A percentile compares a stretch with the other conserved stretches of the same genome.
Conservation (phyloP, 2,113 vertebrate genomes). For the Trematocara stigmaticum region DNA sequence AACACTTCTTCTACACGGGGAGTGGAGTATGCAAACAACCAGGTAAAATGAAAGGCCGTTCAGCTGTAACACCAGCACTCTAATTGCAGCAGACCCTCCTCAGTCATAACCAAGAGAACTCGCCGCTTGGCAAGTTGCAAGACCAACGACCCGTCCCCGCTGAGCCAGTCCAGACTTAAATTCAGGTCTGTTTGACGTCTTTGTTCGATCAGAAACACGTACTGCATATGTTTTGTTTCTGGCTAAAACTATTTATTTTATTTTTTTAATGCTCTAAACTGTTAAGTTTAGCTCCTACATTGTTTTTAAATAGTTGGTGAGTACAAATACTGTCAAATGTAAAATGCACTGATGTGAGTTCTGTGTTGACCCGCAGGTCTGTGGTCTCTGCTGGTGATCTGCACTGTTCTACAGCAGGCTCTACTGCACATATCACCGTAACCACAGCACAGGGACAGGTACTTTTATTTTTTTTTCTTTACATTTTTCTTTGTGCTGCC, state of each 20-base stretch:
- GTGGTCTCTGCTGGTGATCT: slow-evolving; percentile 55
- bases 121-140: not conserved
- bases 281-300: not conserved
- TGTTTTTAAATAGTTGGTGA: not conserved
- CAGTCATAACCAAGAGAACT: not conserved
- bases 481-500: not conserved
- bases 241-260: not conserved
- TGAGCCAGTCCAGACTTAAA: not conserved
- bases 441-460: slow-evolving; percentile 61
- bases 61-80: not conserved
- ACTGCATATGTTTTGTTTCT: not conserved
- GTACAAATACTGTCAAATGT: not conserved
- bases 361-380: not conserved
- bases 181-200: slow-evolving; percentile 30
- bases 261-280: not conserved
- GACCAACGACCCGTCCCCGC: not conserved
- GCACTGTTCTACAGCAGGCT: slow-evolving; percentile 28
- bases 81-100: not conserved
- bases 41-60: not conserved
- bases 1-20: not conserved
- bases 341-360: not conserved
- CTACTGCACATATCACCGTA: slow-evolving; percentile 50
- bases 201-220: rapidly evolving
- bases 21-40: not conserved
- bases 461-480: not conserved